Evolutionary conservation across 2,888 invertebrate species (phyloP).

Genomic region (Macrostomum cliftonense): DNA sequence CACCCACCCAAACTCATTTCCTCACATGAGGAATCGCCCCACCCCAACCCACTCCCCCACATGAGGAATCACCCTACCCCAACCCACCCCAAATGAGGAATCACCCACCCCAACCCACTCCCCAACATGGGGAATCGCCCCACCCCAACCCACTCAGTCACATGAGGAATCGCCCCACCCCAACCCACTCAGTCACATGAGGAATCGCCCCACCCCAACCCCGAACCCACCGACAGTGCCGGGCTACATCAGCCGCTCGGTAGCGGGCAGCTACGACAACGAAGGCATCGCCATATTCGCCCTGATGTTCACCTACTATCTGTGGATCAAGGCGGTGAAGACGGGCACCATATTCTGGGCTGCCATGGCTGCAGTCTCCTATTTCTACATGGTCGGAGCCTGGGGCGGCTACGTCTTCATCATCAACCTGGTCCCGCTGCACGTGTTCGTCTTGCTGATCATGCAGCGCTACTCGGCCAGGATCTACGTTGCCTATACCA

Average conservation of each 20-base stretch:
- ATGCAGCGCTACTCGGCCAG: slow-evolving; percentile 74
- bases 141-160: no score
- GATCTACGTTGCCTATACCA: slow-evolving; percentile 58
- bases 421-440: slow-evolving; percentile 91
- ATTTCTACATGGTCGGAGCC: slow-evolving; percentile 96
- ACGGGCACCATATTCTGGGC: slow-evolving; percentile 95
- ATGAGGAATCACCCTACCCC: no score
- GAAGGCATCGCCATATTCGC: slow-evolving; percentile 99
- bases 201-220: not conserved
- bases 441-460: slow-evolving; percentile 67
- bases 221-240: slow-evolving; percentile 47
- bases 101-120: no score
- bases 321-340: slow-evolving; percentile 88
- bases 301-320: slow-evolving; percentile 84
- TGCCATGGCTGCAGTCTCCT: slow-evolving; percentile 72
- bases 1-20: no score
- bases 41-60: no score
- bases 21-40: no score
- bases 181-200: no score
- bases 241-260: slow-evolving; percentile 93
- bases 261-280: slow-evolving; percentile 97
- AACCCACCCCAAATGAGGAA: no score
- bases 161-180: no score
- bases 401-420: slow-evolving; percentile 99
- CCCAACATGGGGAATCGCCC: no score